Percentiles rank a stretch among this genome's conserved stretches.
Conservation (phyloP, 1,140 invertebrate species). For the Drosophila mayri region DNA sequence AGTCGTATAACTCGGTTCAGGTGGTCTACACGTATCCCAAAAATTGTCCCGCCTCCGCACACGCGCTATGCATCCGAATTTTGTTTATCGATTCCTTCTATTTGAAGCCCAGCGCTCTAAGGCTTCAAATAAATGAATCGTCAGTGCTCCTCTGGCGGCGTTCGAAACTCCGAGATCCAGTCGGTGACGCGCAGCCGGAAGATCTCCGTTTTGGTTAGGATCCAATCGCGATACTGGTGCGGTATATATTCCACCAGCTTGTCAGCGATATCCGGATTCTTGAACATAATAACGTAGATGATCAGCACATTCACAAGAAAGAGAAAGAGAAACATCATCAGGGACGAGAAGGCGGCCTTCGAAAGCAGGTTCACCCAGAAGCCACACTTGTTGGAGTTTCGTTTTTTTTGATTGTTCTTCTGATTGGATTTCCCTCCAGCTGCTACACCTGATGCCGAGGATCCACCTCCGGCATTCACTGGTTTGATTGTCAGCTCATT, state of each 20-base stretch:
- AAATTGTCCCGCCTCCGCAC: constrained; percentile 38
- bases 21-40: constrained; percentile 53
- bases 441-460: constrained; percentile 5
- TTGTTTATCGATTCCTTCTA: constrained; percentile 34
- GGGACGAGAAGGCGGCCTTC: constrained; percentile 68
- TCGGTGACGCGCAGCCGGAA: constrained; percentile 79
- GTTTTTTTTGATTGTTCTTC: constrained; percentile 70
- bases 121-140: constrained; percentile 85
- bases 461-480: constrained; percentile 35
- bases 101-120: constrained; percentile 76
- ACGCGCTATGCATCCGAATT: constrained; percentile 69
- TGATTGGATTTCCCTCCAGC: constrained; percentile 50
- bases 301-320: constrained; percentile 71
- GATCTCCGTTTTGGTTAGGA: constrained; percentile 79
- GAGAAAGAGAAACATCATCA: constrained; percentile 72
- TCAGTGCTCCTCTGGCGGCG: constrained; percentile 83
- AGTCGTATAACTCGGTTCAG: constrained; percentile 52
- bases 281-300: constrained; percentile 82
- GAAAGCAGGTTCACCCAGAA: constrained; percentile 48
- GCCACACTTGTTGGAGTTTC: constrained; percentile 47
- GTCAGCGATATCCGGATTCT: constrained; percentile 81
- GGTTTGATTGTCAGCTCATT: constrained; percentile 72
- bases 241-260: constrained; percentile 79
- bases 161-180: constrained; percentile 81
- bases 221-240: constrained; percentile 82